Percentiles rank a stretch among this genome's conserved stretches.
These are phyloP conservation scores for Bradypodion pumilum DNA, from an alignment of 2,797 vertebrate genomes.

Conservation along the genomic window DNA sequence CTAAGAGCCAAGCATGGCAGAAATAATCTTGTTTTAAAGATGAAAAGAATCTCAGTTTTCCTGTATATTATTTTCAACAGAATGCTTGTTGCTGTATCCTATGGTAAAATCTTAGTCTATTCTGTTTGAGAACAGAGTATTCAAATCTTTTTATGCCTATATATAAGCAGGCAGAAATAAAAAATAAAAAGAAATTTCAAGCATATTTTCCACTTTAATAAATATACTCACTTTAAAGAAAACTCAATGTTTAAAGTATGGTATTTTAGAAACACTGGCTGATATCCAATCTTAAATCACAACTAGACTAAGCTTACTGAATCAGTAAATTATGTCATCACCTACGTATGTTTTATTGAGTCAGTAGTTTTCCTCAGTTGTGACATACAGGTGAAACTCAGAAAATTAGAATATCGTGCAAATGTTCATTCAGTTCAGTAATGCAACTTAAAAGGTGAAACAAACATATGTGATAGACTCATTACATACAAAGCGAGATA, in stretches of 20 bases:
- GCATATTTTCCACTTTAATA: neutral
- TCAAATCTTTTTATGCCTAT: constrained; percentile 4
- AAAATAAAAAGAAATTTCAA: neutral
- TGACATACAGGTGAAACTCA: too few relatives aligned
- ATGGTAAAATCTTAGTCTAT: neutral
- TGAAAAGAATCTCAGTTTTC: constrained; percentile 19
- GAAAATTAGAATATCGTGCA: too few relatives aligned
- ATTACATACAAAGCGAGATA: too few relatives aligned
- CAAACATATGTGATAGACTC: too few relatives aligned
- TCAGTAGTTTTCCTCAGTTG: too few relatives aligned
- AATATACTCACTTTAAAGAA: neutral
- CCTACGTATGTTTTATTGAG: too few relatives aligned
- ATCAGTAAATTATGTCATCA: too few relatives aligned
- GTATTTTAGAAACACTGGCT: neutral
- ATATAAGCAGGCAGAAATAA: neutral
- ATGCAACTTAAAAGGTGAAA: too few relatives aligned
- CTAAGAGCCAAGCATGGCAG: constrained; percentile 20
- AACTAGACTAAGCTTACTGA: too few relatives aligned
- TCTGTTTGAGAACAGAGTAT: constrained; percentile 2
- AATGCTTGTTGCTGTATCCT: neutral
- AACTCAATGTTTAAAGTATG: neutral
- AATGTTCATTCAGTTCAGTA: too few relatives aligned
- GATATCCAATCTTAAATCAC: too few relatives aligned
- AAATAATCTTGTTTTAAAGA: constrained; percentile 39
- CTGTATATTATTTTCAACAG: constrained; percentile 10